Percentiles rank a stretch among this genome's conserved stretches.
Conservation (phyloP, 1,140 invertebrate genomes). For the Aphelinus certus region DNA sequence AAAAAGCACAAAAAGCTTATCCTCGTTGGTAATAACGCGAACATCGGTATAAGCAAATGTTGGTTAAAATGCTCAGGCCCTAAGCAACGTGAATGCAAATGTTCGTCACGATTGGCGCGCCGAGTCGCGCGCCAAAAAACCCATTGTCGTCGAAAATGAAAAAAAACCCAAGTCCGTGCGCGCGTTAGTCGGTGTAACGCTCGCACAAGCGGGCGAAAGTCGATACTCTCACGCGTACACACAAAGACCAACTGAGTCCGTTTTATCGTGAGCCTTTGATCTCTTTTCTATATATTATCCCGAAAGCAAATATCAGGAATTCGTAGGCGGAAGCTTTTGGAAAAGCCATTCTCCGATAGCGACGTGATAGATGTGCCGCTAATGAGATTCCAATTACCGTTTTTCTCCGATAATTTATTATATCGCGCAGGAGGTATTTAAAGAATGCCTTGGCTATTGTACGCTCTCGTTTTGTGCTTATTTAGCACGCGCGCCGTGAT, state of each 20-base stretch:
- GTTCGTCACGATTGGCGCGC: slow-evolving; percentile 8
- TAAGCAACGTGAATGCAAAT: neutral
- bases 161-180: neutral
- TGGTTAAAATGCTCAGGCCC: too few species aligned
- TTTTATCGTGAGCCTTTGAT: slow-evolving; percentile 25
- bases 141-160: neutral
- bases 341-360: slow-evolving; percentile 4
- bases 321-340: neutral
- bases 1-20: too few species aligned
- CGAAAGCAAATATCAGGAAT: slow-evolving; percentile 1
- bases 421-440: neutral
- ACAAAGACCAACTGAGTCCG: neutral
- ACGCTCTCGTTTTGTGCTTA: neutral
- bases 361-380: slow-evolving; percentile 23
- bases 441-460: neutral
- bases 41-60: too few species aligned
- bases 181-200: neutral
- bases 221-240: neutral
- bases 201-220: neutral
- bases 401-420: slow-evolving; percentile 27
- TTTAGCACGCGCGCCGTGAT: neutral
- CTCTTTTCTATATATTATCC: slow-evolving; percentile 5
- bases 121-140: slow-evolving; percentile 4
- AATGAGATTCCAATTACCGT: slow-evolving; percentile 29
- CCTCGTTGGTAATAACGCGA: too few species aligned